Evolutionary conservation across 1,140 invertebrate species (phyloP).

Genomic region (Parasteatoda tepidariorum): DNA sequence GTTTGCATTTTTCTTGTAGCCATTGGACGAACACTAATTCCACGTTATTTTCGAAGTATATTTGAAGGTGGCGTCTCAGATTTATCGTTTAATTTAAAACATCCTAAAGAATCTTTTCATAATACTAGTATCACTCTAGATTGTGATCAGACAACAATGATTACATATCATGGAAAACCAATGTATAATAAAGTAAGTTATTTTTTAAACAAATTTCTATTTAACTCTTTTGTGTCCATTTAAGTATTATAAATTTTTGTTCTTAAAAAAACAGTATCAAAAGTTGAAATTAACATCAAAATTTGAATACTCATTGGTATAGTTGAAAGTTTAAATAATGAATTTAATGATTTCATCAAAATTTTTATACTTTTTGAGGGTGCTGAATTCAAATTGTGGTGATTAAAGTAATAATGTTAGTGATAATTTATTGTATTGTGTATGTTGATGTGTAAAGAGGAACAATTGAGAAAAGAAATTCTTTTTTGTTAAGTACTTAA

Average conservation of each 20-base stretch:
- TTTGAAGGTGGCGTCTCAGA: conserved; percentile 99
- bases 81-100: conserved; percentile 95
- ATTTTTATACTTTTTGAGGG: too few species aligned
- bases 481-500: too few species aligned
- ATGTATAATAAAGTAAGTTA: conserved; percentile 72
- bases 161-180: conserved; percentile 91
- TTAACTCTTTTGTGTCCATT: neutral
- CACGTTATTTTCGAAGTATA: conserved; percentile 98
- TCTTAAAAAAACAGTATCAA: neutral
- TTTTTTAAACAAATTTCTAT: neutral
- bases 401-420: too few species aligned
- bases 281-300: too few species aligned
- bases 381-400: too few species aligned
- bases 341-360: too few species aligned
- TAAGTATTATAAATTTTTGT: neutral
- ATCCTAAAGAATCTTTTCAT: conserved; percentile 98
- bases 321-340: too few species aligned
- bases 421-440: too few species aligned
- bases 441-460: too few species aligned
- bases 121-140: conserved; percentile 97
- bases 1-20: conserved; percentile 73
- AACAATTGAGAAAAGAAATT: too few species aligned
- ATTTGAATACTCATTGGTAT: too few species aligned
- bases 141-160: conserved; percentile 97
- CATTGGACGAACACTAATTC: conserved; percentile 97